Evolutionary conservation across 2,113 vertebrate genomes (phyloP).

Genomic region (Abramis brama): DNA sequence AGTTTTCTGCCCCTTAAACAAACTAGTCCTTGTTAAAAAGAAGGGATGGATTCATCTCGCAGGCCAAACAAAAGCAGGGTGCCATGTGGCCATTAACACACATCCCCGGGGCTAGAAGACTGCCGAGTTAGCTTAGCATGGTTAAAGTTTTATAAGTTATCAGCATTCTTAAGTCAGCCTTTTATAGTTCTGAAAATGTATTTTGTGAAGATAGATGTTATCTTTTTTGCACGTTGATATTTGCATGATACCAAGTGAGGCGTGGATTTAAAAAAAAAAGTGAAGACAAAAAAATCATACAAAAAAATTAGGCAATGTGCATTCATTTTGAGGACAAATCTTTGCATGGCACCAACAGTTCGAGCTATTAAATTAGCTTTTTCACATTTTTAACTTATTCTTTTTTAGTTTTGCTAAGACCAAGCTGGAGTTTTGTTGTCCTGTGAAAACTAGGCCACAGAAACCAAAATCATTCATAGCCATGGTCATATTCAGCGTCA

Average conservation of each 20-base stretch:
- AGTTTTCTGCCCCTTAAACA: slow-evolving; percentile 68
- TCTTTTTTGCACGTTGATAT: slow-evolving; percentile 85
- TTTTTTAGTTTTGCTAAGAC: slow-evolving; percentile 56
- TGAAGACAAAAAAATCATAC: slow-evolving; percentile 63
- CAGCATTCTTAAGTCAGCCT: slow-evolving; percentile 81
- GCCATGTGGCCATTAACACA: slow-evolving; percentile 69
- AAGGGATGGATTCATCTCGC: slow-evolving; percentile 62
- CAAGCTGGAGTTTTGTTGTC: slow-evolving; percentile 53
- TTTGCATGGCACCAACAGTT: slow-evolving; percentile 77
- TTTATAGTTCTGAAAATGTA: slow-evolving; percentile 84
- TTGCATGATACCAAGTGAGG: slow-evolving; percentile 82
- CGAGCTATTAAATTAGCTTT: slow-evolving; percentile 72
- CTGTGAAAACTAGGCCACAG: slow-evolving; percentile 49
- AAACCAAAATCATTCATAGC: slow-evolving; percentile 58
- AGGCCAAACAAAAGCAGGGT: slow-evolving; percentile 68
- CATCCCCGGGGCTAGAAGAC: slow-evolving; percentile 72
- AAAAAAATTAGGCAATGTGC: slow-evolving; percentile 70
- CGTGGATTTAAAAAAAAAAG: slow-evolving; percentile 71
- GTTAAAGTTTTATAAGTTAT: slow-evolving; percentile 77
- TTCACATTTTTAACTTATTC: slow-evolving; percentile 64
- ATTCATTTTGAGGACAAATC: slow-evolving; percentile 74
- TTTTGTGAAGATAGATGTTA: slow-evolving; percentile 85
- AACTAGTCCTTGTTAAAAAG: slow-evolving; percentile 61
- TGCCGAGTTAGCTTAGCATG: slow-evolving; percentile 74
- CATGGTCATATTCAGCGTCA: slow-evolving; percentile 45